Evolutionary conservation across 2,797 vertebrate species (phyloP), one percentile per base, ranked within the genome.

Genomic region (Pithecia hirsuta): DNA sequence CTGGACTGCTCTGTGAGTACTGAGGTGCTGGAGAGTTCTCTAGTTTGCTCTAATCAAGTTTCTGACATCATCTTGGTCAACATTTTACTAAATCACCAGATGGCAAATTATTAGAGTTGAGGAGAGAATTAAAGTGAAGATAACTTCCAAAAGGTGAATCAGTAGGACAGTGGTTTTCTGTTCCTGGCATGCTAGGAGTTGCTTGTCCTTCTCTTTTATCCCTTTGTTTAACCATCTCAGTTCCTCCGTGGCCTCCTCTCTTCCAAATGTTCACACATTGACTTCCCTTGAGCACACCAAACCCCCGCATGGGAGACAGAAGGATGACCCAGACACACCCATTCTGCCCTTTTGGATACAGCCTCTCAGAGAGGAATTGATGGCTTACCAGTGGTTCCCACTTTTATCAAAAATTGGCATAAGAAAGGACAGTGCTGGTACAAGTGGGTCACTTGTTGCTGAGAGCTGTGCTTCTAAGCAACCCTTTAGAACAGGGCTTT

Each of bases 121-220:
- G 30, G 48, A 7, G 55, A 74, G 52, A 74, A 75, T 4, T 14
- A 17, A 55, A 57, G 50, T 72, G 57, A 84, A 61, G 81, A 28
- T 17, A 72, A 4, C 36, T 83, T 95, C 55, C 33, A 20, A 24
- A 12, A n/a, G 50, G 13, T 24, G 15, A 36, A 28, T 1, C 13
- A 7, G n/a, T 1, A 15, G 36, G 39, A 8, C 48, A 7, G 20
- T 75, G 79, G 22, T 48, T 72, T 44, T 75, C 75, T 41, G 41
- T 20, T 12, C 33, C 33, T 22, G 24, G 28, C 8, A 48, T 28
- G 10, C 26, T 61, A 39, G 39, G 26, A 82, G 41, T 22, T 28
- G 4, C 39, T 70, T 84, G 86, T 81, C 70, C n/a, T 89, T 61
- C 76, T 85, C 46, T 83, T 89, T 89, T 39, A 79, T 19, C 28